Evolutionary conservation across 1,140 invertebrate species (phyloP), one percentile per base, ranked within the genome.

Genomic region (Drosophila ercepeae): DNA sequence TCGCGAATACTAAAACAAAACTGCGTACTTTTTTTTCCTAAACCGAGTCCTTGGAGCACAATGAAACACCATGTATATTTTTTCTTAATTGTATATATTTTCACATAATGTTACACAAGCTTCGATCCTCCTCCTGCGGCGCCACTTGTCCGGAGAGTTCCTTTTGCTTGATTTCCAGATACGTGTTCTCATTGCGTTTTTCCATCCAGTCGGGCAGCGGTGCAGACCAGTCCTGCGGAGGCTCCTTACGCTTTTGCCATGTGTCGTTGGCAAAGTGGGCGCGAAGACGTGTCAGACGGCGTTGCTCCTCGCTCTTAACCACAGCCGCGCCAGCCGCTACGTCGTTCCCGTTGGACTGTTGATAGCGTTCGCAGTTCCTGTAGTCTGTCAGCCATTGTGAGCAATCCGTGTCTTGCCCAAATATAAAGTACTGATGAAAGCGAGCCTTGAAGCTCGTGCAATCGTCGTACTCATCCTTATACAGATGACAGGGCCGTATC

Each of bases 381-480:
- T 94, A 95, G 91, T 97, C 96, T 41, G 88, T 93, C 82, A 96
- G 94, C 96, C 96, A 98, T 67, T 95, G 94, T 2, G 91, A 91
- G 82, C 97, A 98, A 82, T 97, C 95, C 23, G 93, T 36, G 1
- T 90, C 89, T 79, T 96, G 91, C 3, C 97, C 97, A 91, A 92
- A 92, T 42, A 97, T 93, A 89, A 97, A 98, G 84, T 97, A 96
- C 90, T 98, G 97, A 90, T 98, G 94, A 89, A 98, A 97, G 69
- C 96, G 92, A 8, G 92, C 95, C 91, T 92, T 94, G 9, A 96
- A 92, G 70, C 95, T 94, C 55, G 81, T 94, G 84, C 97, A 98
- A 59, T 97, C 96, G 25, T 92, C 92, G 77, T 95, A 96, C 92
- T 97, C 96, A 55, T 95, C 95, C 72, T 95, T 93, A 89, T 97